Conservation (phyloP, 2,888 invertebrate genomes). For the Tromatobia lineatoria region DNA sequence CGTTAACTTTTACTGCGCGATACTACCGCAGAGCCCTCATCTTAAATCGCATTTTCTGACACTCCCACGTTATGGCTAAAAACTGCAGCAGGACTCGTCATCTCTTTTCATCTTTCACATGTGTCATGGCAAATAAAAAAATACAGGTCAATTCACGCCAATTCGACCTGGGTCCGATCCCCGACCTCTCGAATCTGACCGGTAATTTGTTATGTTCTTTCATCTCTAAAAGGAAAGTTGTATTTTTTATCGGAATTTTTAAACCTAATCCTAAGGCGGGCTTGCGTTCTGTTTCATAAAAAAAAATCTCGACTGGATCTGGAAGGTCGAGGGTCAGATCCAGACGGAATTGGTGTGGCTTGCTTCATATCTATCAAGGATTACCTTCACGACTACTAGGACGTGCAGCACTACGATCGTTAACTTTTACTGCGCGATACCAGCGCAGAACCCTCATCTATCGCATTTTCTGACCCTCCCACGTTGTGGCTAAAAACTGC, state of each 20-base stretch:
- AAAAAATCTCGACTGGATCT: too few species aligned
- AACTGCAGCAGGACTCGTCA: constrained; percentile 33
- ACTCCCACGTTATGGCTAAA: constrained; percentile 4
- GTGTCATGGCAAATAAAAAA: not conserved
- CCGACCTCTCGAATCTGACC: too few species aligned
- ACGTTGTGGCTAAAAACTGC: not conserved
- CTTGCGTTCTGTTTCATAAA: too few species aligned
- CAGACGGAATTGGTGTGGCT: too few species aligned
- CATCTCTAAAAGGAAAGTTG: too few species aligned
- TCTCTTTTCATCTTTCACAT: not conserved
- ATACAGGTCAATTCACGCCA: not conserved
- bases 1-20: constrained; percentile 66
- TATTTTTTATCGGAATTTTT: too few species aligned
- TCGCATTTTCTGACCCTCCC: constrained; percentile 21
- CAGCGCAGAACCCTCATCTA: constrained; percentile 42
- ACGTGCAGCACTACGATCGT: constrained; percentile 53
- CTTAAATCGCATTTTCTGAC: constrained; percentile 15
- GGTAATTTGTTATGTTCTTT: too few species aligned
- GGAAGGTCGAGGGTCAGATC: too few species aligned
- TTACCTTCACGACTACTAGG: constrained; percentile 18
- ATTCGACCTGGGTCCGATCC: too few species aligned
- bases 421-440: constrained; percentile 64
- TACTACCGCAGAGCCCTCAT: constrained; percentile 46
- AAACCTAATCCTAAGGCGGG: too few species aligned
- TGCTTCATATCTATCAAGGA: too few species aligned